phyloP scores from a whole-genome alignment of 1,140 invertebrate species.

The Pomacea maculata region DNA sequence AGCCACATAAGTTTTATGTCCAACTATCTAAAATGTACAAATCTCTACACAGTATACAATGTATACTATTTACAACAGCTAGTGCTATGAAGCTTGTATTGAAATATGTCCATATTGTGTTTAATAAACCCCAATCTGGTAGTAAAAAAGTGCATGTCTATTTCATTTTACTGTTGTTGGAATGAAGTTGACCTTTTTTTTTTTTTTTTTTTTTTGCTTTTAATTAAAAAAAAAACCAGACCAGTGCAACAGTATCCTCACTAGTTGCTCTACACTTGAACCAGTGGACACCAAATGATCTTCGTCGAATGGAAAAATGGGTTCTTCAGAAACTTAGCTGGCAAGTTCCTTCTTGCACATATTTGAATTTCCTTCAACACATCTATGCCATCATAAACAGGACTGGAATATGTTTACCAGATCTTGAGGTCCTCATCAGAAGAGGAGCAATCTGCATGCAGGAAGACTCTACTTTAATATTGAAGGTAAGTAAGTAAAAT shows the following conservation, averaged over 20 bases:
- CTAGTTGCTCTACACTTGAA: conserved; percentile 7
- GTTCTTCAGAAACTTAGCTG: conserved; percentile 8
- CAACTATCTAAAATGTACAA: not conserved
- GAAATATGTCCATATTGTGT: not conserved
- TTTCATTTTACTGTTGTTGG: no score
- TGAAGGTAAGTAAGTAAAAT: not conserved
- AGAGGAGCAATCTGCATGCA: not conserved
- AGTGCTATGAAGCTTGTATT: not conserved
- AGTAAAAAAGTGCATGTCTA: no score
- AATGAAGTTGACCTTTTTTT: not conserved
- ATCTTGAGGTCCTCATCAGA: not conserved
- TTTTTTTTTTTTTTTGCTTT: not conserved
- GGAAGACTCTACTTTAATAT: conserved; percentile 6
- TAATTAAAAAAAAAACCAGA: not conserved
- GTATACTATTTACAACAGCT: not conserved
- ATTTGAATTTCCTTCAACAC: conserved; percentile 6
- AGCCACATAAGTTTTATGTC: no score
- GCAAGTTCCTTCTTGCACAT: conserved; percentile 8
- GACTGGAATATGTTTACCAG: no score
- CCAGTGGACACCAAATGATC: conserved; percentile 14
- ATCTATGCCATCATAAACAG: no score
- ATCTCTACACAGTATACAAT: not conserved
- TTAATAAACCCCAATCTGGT: not conserved
- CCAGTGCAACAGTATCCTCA: not conserved
- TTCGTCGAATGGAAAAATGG: conserved; percentile 17